A percentile compares a stretch with the other conserved stretches of the same genome.
Evolutionary conservation across 2,888 invertebrate genomes (phyloP).

Genomic region (Allolobophora icterica): DNA sequence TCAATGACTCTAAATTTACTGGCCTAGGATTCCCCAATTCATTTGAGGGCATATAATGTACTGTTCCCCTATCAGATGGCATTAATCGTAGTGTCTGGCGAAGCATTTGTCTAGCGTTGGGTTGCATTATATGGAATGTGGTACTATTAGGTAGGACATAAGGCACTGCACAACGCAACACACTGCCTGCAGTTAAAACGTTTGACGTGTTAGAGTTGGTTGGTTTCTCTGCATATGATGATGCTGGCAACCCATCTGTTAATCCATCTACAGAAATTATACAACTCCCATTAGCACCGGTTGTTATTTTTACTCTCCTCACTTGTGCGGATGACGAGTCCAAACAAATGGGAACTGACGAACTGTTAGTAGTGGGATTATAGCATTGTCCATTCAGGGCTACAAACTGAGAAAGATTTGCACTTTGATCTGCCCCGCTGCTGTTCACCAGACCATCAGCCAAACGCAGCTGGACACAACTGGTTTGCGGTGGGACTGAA

Average conservation of each 20-base stretch:
- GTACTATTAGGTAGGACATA: not conserved
- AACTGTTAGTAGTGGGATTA: not conserved
- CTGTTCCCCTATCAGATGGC: not conserved
- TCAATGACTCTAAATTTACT: not conserved
- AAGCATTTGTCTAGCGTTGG: not conserved
- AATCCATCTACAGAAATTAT: conserved; percentile 14
- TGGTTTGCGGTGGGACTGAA: not conserved
- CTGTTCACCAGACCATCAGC: conserved; percentile 17
- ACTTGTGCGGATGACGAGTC: not conserved
- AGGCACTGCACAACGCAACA: not conserved
- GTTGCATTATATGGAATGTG: not conserved
- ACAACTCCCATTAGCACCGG: conserved; percentile 3
- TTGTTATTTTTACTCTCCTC: conserved; percentile 12
- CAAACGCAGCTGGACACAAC: not conserved
- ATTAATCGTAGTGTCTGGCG: not conserved
- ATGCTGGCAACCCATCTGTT: not conserved
- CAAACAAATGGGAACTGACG: not conserved
- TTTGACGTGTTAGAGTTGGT: not conserved
- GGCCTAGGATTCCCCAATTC: not conserved
- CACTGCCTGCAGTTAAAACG: not conserved
- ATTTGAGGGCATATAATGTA: not conserved
- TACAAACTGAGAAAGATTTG: not conserved
- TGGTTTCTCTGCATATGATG: not conserved
- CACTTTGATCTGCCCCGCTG: conserved; percentile 1
- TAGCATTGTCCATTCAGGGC: not conserved